Percentiles rank a stretch among this genome's conserved stretches.
These are phyloP conservation scores for Limnodromus scolopaceus DNA, from an alignment of 2,797 vertebrate species.

Conservation along the genomic window DNA sequence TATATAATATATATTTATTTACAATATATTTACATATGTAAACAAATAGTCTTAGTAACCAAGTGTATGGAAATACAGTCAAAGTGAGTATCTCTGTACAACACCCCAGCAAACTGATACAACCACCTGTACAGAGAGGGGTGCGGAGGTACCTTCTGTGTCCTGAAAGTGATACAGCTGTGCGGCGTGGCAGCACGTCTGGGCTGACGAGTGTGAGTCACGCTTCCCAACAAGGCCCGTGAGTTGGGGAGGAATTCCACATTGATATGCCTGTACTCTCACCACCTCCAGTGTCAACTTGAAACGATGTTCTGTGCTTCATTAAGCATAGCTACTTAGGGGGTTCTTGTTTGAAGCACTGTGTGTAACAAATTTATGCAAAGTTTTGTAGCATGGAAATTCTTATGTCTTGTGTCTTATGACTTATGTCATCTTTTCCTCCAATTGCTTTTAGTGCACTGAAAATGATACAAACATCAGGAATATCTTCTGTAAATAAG, in stretches of 20 bases:
- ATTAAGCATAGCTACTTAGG: not conserved
- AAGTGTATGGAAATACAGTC: not conserved
- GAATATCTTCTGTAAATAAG: not conserved
- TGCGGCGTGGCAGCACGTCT: not conserved
- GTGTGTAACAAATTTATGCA: not conserved
- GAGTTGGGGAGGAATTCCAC: not conserved
- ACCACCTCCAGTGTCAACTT: rapidly evolving
- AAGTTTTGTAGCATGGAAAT: not conserved
- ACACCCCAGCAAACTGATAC: not conserved
- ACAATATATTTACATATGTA: not conserved
- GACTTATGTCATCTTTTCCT: not conserved
- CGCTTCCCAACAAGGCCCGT: not conserved
- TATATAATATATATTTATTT: too few species aligned
- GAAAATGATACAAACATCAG: not conserved
- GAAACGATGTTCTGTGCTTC: not conserved
- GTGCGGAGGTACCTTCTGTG: not conserved
- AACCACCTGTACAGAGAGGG: not conserved
- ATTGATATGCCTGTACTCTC: not conserved
- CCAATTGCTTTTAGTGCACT: not conserved
- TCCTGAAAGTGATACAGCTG: not conserved
- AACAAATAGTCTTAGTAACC: not conserved
- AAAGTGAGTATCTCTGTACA: not conserved
- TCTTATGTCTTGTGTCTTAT: too few species aligned
- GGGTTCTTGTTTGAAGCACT: not conserved
- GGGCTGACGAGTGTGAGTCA: not conserved